Evolutionary conservation across 53 echinoderm and acorn worm species (phyloP).

Genomic region (Hippasteria phrygiana): DNA sequence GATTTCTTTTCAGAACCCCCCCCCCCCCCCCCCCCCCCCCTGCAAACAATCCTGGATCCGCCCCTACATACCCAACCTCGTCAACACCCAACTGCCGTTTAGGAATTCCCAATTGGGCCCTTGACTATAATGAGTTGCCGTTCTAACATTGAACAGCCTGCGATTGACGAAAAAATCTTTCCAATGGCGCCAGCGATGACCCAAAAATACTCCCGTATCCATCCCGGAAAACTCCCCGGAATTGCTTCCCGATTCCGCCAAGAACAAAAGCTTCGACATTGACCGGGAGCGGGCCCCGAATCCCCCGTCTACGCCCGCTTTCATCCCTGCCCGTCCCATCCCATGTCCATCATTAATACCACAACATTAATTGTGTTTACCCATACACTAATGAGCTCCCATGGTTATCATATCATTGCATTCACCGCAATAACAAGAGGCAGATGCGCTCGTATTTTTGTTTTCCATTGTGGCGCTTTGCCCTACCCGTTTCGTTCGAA

Average conservation of each 20-base stretch:
- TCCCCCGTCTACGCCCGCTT: neutral
- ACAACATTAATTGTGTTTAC: slow-evolving; percentile 31
- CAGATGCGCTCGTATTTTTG: slow-evolving; percentile 53
- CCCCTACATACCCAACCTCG: no score
- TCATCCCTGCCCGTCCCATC: neutral
- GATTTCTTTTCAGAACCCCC: no score
- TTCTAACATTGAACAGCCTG: neutral
- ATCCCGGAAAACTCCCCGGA: neutral
- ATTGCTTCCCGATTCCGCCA: neutral
- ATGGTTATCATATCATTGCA: slow-evolving; percentile 43
- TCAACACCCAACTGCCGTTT: no score
- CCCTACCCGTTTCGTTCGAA: slow-evolving; percentile 33
- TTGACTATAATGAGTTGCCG: neutral
- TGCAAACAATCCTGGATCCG: no score
- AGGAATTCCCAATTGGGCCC: no score
- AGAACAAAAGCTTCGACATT: slow-evolving; percentile 24
- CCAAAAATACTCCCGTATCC: neutral
- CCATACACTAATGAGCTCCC: neutral
- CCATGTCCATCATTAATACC: neutral
- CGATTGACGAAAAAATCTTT: neutral
- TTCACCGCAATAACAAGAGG: slow-evolving; percentile 38
- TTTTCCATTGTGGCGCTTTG: slow-evolving; percentile 42
- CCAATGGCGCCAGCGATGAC: neutral
- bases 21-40: no score
- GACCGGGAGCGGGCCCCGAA: neutral